Percentiles rank a stretch among this genome's conserved stretches.
Conservation (phyloP, 2,113 vertebrate species). For the Mustela lutreola region DNA sequence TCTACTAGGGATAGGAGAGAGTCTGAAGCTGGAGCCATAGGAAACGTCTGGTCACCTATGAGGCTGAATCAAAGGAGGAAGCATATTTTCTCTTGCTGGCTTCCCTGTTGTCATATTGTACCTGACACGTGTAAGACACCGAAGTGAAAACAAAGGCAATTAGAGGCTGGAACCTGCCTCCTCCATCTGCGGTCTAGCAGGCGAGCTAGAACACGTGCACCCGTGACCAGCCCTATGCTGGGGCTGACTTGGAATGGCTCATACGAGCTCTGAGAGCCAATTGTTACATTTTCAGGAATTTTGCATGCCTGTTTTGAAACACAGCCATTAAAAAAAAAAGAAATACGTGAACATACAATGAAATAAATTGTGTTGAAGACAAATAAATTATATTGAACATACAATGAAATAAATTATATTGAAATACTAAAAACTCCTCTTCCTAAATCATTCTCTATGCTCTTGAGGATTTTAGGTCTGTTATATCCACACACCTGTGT, state of each 20-base stretch:
- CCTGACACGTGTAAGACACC: not conserved
- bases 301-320: not conserved
- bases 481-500: not conserved
- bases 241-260: not conserved
- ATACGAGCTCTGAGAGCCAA: not conserved
- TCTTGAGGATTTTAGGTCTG: not conserved
- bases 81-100: not conserved
- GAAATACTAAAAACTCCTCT: not conserved
- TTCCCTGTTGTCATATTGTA: not conserved
- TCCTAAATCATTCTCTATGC: not conserved
- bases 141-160: not conserved
- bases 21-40: not conserved
- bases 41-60: not conserved
- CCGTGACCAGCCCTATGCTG: rapidly evolving
- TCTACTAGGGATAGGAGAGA: not conserved
- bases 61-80: not conserved
- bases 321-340: not conserved
- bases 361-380: not conserved
- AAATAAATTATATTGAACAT: not conserved
- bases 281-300: not conserved
- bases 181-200: not conserved
- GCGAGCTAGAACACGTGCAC: not conserved
- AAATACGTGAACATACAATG: not conserved
- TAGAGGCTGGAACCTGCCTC: not conserved
- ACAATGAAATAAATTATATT: not conserved